phyloP scores from a whole-genome alignment of 2,888 invertebrate species.

The Philaethria dido region DNA sequence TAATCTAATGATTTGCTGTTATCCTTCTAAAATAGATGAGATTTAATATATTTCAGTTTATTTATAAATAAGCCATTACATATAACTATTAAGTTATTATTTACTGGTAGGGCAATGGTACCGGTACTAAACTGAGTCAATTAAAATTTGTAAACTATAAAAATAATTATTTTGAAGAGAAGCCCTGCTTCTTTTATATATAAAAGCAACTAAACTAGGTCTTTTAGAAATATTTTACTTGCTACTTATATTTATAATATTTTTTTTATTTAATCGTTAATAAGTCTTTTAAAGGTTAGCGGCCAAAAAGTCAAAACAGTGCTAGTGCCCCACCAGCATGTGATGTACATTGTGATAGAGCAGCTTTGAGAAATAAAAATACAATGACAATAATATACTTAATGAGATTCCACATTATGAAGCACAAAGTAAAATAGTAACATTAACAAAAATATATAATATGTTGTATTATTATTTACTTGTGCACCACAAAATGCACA shows the following conservation, averaged over 20 bases:
- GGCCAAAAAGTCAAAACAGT: conserved; percentile 8
- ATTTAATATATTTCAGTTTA: neutral
- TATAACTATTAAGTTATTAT: conserved; percentile 14
- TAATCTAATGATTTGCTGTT: conserved; percentile 3
- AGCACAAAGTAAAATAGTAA: conserved; percentile 76
- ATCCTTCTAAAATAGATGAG: neutral
- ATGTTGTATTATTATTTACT: conserved; percentile 70
- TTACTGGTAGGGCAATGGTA: conserved; percentile 34
- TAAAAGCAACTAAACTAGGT: no score
- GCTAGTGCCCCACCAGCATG: conserved; percentile 44
- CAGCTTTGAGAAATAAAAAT: conserved; percentile 49
- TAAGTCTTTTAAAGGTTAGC: conserved; percentile 7
- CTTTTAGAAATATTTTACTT: no score
- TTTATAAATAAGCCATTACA: conserved; percentile 19
- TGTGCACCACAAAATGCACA: conserved; percentile 73
- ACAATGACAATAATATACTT: conserved; percentile 46
- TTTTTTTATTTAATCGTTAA: neutral
- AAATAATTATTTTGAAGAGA: neutral
- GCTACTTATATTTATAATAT: no score
- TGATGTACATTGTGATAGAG: conserved; percentile 62
- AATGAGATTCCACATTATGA: conserved; percentile 77
- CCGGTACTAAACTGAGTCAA: neutral
- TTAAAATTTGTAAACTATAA: neutral
- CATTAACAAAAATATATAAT: conserved; percentile 70
- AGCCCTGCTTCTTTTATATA: conserved; percentile 14